Conservation (phyloP, 2,888 invertebrate species). For the Gortyna flavago region DNA sequence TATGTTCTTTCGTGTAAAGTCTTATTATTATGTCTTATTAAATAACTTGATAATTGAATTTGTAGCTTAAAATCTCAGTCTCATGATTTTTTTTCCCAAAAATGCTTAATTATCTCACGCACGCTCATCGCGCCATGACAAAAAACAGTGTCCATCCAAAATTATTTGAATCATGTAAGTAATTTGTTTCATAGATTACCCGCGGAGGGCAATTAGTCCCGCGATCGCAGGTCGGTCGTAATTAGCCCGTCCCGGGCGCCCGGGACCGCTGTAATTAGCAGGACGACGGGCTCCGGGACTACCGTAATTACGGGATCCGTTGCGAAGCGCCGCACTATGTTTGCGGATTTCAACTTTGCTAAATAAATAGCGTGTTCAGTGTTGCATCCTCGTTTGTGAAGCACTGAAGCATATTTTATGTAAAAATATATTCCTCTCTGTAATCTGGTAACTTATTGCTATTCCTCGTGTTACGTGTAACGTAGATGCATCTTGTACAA, state of each 20-base stretch:
- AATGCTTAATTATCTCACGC: background rate
- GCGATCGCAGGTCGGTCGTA: slow-evolving; percentile 69
- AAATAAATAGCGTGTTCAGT: slow-evolving; percentile 58
- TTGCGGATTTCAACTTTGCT: slow-evolving; percentile 57
- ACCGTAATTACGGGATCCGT: slow-evolving; percentile 70
- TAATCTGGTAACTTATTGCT: background rate
- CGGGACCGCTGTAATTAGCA: slow-evolving; percentile 71
- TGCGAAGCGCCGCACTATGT: slow-evolving; percentile 60
- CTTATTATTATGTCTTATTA: too few species aligned
- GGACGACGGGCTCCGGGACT: slow-evolving; percentile 64
- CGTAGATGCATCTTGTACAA: background rate
- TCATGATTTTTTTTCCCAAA: background rate
- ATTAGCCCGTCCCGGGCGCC: slow-evolving; percentile 65
- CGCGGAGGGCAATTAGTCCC: slow-evolving; percentile 69
- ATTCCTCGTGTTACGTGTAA: background rate
- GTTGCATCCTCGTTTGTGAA: slow-evolving; percentile 41
- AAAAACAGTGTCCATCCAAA: slow-evolving; percentile 50
- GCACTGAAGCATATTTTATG: slow-evolving; percentile 29
- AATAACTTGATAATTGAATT: background rate
- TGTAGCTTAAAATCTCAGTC: background rate
- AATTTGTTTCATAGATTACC: slow-evolving; percentile 70
- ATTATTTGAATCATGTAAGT: slow-evolving; percentile 60
- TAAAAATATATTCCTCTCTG: slow-evolving; percentile 28
- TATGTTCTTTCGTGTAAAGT: background rate
- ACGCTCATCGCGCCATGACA: slow-evolving; percentile 23